Conservation (phyloP, 2,113 vertebrate species). For the Atractosteus spatula region DNA sequence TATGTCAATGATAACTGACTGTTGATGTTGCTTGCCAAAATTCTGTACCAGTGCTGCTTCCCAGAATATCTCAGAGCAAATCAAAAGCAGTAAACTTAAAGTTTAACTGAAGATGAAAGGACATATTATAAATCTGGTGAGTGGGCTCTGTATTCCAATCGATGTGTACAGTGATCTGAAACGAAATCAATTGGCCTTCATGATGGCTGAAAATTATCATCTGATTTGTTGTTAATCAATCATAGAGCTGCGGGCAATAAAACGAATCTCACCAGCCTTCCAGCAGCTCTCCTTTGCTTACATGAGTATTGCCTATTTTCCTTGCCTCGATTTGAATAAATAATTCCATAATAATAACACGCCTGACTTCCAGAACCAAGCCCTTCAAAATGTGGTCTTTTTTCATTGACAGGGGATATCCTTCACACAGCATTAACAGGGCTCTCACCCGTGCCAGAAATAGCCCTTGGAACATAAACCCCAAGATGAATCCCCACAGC, state of each 20-base stretch:
- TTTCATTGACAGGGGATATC: no score
- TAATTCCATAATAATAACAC: not conserved
- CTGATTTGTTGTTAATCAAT: constrained; percentile 59
- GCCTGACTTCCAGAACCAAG: no score
- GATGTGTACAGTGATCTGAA: constrained; percentile 59
- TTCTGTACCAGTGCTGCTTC: no score
- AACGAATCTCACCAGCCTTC: constrained; percentile 36
- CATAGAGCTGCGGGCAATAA: constrained; percentile 42
- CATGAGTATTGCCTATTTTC: constrained; percentile 13
- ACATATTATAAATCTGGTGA: no score
- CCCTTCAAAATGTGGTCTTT: no score
- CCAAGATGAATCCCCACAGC: no score
- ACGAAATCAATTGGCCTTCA: constrained; percentile 62
- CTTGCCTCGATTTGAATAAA: constrained; percentile 46
- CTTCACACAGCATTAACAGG: no score
- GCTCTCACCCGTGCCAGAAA: not conserved
- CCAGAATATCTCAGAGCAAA: no score
- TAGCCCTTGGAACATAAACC: not conserved
- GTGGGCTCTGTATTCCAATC: constrained; percentile 31
- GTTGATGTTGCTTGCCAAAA: no score
- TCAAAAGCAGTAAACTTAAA: no score
- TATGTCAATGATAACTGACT: no score
- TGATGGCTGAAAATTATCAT: constrained; percentile 59
- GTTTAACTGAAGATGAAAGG: no score
- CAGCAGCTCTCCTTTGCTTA: constrained; percentile 1